Evolutionary conservation across 2,113 vertebrate species (phyloP), one percentile per base, ranked within the genome.

Genomic region (Leptodactylus fuscus): DNA sequence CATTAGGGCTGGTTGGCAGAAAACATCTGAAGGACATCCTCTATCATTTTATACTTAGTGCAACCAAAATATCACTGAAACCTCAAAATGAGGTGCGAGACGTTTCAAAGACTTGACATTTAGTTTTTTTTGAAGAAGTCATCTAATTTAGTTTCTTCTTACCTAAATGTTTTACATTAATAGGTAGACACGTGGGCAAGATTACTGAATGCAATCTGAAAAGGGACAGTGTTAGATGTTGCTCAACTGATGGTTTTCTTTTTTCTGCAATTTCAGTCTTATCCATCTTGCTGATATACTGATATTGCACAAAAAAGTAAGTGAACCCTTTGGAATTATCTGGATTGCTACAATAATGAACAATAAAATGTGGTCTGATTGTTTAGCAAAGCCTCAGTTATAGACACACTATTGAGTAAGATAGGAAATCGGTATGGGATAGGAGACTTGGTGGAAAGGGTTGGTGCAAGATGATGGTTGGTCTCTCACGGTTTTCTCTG

Each of bases 71-170:
- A 36, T 67, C 62, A 67, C 29, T 67, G 18, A 67, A 67, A 67
- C 62, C 62, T 36, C 62, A 36, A 20, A 67, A 67, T 67, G 62
- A 67, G 27, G 62, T 67, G 32, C 0, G 18, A 32, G 15, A 7
- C 58, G 8, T 34, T 67, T 67, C 62, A 67, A 67, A 67, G 62
- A 4, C 62, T 34, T 67, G 62, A 67, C 62, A 67, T 67, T 34
- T 67, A 34, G 29, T 34, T 67, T 8, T 18, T 67, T 67, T 3
- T 34, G 20, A 67, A 67, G 8, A 67, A 15, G 20, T 36, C 62
- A 8, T 67, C 24, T 62, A 29, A 34, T 16, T 34, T 20, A 18
- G 2, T 36, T 34, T 67, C 5, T 16, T 7, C 6, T 34, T 5
- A 4, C 29, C 1, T 67, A 34, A 32, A 65, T 16, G 4, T 11